Conservation (phyloP, 2,888 invertebrate species). For the Calameuta idolon region DNA sequence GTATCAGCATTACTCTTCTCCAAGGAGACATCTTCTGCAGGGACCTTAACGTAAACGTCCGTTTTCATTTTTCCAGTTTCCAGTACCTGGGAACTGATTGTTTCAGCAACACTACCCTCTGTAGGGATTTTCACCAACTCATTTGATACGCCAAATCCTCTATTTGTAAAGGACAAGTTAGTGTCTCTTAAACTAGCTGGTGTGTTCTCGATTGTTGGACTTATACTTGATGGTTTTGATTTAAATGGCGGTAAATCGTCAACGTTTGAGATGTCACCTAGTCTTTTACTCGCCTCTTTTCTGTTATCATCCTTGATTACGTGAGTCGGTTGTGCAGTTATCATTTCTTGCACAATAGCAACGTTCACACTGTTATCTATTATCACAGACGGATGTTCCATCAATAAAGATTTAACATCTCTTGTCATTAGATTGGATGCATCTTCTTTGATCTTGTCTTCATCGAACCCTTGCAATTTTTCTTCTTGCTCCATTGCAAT, state of each 20-base stretch:
- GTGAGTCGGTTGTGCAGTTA: not conserved
- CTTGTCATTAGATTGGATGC: not conserved
- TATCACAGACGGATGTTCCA: not conserved
- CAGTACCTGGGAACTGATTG: conserved; percentile 17
- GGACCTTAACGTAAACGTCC: conserved; percentile 20
- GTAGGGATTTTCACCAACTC: conserved; percentile 3
- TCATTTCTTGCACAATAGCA: conserved; percentile 3
- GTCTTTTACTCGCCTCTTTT: conserved; percentile 46
- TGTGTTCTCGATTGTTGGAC: conserved; percentile 14
- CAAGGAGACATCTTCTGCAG: conserved; percentile 11
- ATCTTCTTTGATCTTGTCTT: not conserved
- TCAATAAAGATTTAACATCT: not conserved
- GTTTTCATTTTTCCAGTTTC: conserved; percentile 39
- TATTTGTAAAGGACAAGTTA: not conserved
- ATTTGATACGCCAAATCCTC: conserved; percentile 12
- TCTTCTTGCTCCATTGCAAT: not conserved
- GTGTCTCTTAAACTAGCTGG: not conserved
- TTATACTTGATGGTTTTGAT: conserved; percentile 39
- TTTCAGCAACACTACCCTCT: conserved; percentile 36
- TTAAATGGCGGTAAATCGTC: conserved; percentile 50
- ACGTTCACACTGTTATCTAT: not conserved
- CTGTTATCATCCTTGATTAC: conserved; percentile 37
- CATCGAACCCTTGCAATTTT: not conserved
- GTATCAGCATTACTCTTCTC: conserved; percentile 11
- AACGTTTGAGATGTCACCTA: conserved; percentile 32